These are phyloP conservation scores for Cygnus olor DNA, from an alignment of 2,797 vertebrate genomes.

Conservation along the genomic window DNA sequence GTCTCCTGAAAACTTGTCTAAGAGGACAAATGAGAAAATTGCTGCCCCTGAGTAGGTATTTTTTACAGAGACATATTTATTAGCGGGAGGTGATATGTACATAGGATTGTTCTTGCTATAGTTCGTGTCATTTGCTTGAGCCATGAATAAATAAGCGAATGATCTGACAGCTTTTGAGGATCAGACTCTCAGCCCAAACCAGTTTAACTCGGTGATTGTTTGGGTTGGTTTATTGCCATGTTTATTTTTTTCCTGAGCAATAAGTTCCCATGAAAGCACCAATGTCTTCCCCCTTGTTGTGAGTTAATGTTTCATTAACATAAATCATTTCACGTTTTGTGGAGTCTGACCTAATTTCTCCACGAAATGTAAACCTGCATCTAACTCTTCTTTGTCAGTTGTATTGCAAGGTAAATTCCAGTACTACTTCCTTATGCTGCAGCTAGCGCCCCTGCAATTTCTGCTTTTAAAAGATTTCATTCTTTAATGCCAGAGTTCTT, in stretches of 20 bases:
- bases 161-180: background rate
- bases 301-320: slow-evolving; percentile 7
- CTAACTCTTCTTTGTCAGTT: background rate
- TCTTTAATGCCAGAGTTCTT: background rate
- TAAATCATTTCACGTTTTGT: background rate
- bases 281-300: background rate
- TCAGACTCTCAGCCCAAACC: slow-evolving; percentile 14
- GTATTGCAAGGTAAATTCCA: background rate
- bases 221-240: slow-evolving; percentile 26
- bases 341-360: slow-evolving; percentile 1
- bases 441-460: background rate
- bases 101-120: background rate
- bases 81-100: background rate
- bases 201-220: slow-evolving; percentile 24
- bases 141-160: background rate
- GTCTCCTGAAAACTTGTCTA: background rate
- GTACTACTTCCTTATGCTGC: background rate
- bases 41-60: rapidly evolving
- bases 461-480: background rate
- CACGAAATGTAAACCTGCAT: background rate
- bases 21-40: background rate
- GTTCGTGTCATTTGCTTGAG: background rate
- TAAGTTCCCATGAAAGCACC: slow-evolving; percentile 36
- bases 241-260: background rate
- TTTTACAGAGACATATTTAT: background rate